These are phyloP conservation scores for Melospiza melodia DNA, from an alignment of 2,113 vertebrate genomes.

Conservation along the genomic window DNA sequence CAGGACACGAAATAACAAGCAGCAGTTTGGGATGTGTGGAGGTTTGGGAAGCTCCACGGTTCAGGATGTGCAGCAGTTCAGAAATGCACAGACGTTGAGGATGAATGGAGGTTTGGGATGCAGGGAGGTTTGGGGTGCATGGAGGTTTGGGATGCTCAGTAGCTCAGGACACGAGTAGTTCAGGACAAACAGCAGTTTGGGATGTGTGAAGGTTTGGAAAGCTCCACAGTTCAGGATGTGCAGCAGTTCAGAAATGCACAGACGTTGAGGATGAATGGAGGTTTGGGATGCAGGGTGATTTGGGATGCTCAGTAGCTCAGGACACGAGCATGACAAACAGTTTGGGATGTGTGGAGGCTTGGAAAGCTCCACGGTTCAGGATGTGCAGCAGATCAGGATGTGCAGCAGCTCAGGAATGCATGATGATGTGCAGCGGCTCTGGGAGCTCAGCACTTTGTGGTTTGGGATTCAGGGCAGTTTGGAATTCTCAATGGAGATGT, in stretches of 20 bases:
- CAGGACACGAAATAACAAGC: no score
- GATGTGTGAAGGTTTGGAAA: no score
- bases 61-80: no score
- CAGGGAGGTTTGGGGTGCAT: no score
- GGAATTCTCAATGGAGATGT: not conserved
- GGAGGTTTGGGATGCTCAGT: not conserved
- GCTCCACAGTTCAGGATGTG: no score
- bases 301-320: not conserved
- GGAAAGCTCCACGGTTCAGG: no score
- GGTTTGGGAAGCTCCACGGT: no score
- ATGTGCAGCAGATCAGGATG: not conserved
- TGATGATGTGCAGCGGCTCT: not conserved
- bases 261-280: not conserved
- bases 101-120: no score
- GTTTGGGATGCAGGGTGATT: not conserved
- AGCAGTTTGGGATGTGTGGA: no score
- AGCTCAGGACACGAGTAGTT: accelerated
- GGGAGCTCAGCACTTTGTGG: not conserved
- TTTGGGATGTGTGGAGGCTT: not conserved
- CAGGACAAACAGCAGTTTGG: not conserved
- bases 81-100: no score
- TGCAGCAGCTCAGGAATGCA: not conserved
- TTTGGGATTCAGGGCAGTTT: not conserved
- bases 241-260: not conserved
- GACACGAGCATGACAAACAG: accelerated